phyloP scores from a whole-genome alignment of 1,140 invertebrate genomes.

The Sesamia nonagrioides region DNA sequence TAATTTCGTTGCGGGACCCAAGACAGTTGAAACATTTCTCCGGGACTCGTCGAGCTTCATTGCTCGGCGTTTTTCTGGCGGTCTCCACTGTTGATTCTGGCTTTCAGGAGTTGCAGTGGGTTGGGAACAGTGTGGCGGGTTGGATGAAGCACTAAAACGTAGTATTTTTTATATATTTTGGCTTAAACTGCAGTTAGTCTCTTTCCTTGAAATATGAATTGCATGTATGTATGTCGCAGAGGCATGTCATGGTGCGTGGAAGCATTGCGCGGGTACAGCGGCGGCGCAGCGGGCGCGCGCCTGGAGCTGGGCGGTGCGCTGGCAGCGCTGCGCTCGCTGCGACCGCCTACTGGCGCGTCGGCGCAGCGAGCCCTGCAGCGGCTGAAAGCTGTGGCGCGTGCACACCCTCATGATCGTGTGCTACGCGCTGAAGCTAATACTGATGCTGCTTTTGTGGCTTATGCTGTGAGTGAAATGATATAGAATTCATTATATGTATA shows the following conservation, averaged over 20 bases:
- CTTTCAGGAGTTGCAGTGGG: no score
- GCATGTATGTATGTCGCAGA: slow-evolving; percentile 50
- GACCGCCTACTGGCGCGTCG: slow-evolving; percentile 57
- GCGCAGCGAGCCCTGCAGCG: slow-evolving; percentile 72
- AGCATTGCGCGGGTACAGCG: slow-evolving; percentile 79
- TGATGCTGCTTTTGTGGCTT: slow-evolving; percentile 83
- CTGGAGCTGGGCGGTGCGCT: slow-evolving; percentile 81
- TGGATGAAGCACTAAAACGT: no score
- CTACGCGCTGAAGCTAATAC: slow-evolving; percentile 78
- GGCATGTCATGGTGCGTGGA: slow-evolving; percentile 84
- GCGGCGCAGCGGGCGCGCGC: slow-evolving; percentile 79
- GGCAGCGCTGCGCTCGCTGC: slow-evolving; percentile 71
- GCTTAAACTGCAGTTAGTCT: no score
- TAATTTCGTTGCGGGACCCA: no score
- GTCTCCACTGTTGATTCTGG: no score
- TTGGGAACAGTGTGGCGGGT: no score
- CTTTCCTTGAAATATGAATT: neutral
- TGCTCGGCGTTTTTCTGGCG: no score
- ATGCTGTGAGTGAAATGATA: slow-evolving; percentile 78
- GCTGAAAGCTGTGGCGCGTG: slow-evolving; percentile 74
- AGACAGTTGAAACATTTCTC: no score
- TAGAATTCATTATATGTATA: no score
- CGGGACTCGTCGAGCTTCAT: no score
- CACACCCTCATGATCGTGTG: slow-evolving; percentile 71
- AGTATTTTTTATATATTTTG: no score